These are phyloP conservation scores for Microvelia longipes DNA, from an alignment of 1,140 invertebrate species.

Conservation along the genomic window DNA sequence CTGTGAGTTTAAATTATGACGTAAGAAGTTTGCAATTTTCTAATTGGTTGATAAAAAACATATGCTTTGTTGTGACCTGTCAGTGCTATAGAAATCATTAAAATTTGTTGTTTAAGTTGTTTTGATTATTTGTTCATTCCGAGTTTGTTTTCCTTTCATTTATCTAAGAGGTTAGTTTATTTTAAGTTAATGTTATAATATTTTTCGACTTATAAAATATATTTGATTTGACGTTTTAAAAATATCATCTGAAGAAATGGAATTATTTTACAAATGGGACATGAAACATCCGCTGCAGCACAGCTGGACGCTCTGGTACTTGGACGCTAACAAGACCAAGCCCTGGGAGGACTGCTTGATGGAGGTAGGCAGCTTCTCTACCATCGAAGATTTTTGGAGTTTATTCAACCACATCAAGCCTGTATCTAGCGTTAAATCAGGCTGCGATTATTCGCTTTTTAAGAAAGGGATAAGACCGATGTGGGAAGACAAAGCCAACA, in stretches of 20 bases:
- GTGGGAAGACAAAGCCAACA: slow-evolving; percentile 90
- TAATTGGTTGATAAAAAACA: too few species aligned
- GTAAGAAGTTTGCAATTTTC: too few species aligned
- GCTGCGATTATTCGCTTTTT: slow-evolving; percentile 90
- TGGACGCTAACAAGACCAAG: slow-evolving; percentile 75
- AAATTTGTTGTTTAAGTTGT: too few species aligned
- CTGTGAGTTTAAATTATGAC: too few species aligned
- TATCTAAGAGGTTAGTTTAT: too few species aligned
- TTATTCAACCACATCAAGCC: slow-evolving; percentile 87
- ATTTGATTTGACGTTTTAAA: too few species aligned
- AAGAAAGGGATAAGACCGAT: slow-evolving; percentile 89
- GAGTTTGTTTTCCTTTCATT: too few species aligned
- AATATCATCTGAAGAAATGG: slow-evolving; percentile 3
- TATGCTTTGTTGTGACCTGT: too few species aligned
- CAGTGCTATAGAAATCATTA: too few species aligned
- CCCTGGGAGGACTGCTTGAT: slow-evolving; percentile 86
- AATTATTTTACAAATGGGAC: slow-evolving; percentile 4
- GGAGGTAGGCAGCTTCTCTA: slow-evolving; percentile 81
- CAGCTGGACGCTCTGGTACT: slow-evolving; percentile 95
- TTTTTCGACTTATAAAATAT: too few species aligned
- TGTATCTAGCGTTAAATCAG: slow-evolving; percentile 70
- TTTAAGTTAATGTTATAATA: too few species aligned
- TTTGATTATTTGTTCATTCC: too few species aligned
- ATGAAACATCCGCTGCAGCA: slow-evolving; percentile 72
- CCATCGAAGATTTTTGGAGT: slow-evolving; percentile 98